These are phyloP conservation scores for Acrobasis repandana DNA, from an alignment of 2,888 invertebrate species.

Conservation along the genomic window DNA sequence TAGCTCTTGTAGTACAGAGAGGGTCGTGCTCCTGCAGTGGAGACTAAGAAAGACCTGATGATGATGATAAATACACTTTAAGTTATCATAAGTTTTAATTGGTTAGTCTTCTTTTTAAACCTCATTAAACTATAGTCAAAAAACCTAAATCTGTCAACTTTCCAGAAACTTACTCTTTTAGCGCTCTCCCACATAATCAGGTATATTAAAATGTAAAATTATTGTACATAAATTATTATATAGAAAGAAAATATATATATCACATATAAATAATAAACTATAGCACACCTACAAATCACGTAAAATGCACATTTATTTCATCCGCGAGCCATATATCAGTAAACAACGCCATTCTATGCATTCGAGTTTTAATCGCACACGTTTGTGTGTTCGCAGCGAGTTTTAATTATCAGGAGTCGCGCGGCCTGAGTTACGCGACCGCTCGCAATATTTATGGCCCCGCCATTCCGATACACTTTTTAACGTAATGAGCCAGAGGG, in stretches of 20 bases:
- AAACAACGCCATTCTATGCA: conserved; percentile 62
- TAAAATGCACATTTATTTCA: conserved; percentile 6
- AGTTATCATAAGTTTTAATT: no score
- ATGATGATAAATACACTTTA: no score
- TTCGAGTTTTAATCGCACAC: conserved; percentile 80
- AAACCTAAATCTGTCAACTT: no score
- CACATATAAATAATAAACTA: conserved; percentile 1
- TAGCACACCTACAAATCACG: neutral
- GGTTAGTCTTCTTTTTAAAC: no score
- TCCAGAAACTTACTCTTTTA: no score
- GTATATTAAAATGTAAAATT: no score
- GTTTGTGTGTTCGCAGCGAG: conserved; percentile 76
- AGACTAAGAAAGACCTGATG: no score
- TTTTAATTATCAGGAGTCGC: conserved; percentile 83
- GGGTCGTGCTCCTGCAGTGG: no score
- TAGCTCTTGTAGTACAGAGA: no score
- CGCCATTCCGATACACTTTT: conserved; percentile 81
- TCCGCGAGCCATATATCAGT: conserved; percentile 6
- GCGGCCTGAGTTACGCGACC: conserved; percentile 82
- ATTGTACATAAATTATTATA: no score
- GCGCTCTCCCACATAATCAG: no score
- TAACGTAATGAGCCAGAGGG: conserved; percentile 77
- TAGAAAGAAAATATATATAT: neutral
- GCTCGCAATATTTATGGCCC: conserved; percentile 80
- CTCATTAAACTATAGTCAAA: no score